phyloP scores from a whole-genome alignment of 2,888 invertebrate genomes.

The Calameuta pallipes region DNA sequence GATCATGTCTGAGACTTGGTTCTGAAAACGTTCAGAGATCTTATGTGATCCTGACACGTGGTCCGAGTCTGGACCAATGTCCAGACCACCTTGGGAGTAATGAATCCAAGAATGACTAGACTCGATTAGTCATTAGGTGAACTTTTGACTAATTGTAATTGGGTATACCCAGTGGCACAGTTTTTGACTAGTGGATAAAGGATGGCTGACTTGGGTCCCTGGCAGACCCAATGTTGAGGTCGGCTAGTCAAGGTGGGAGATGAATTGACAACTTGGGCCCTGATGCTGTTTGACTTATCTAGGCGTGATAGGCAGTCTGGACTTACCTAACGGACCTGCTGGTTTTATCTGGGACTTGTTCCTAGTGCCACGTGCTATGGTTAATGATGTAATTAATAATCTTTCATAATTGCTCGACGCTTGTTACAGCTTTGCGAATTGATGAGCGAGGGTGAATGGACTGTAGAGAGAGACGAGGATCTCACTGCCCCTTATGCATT shows the following conservation, averaged over 20 bases:
- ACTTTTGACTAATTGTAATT: not conserved
- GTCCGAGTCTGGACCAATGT: too few relatives aligned
- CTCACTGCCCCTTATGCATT: constrained; percentile 82
- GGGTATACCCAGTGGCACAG: not conserved
- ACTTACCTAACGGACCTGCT: not conserved
- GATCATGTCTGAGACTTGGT: too few relatives aligned
- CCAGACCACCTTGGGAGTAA: too few relatives aligned
- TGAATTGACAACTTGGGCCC: too few relatives aligned
- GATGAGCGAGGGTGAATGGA: constrained; percentile 75
- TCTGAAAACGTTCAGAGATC: too few relatives aligned
- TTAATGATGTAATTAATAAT: constrained; percentile 18
- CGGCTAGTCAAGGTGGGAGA: too few relatives aligned
- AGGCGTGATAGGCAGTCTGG: too few relatives aligned
- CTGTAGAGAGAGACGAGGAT: constrained; percentile 81
- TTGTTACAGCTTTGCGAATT: constrained; percentile 68
- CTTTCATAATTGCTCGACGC: constrained; percentile 8
- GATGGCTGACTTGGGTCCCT: too few relatives aligned
- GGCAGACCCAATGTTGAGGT: too few relatives aligned
- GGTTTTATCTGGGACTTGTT: not conserved
- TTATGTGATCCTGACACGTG: too few relatives aligned
- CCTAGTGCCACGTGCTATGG: constrained; percentile 8
- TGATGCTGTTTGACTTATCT: too few relatives aligned
- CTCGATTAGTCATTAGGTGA: not conserved
- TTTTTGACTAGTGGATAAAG: too few relatives aligned
- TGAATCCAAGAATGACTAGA: not conserved